A percentile compares a stretch with the other conserved stretches of the same genome.
Evolutionary conservation across 2,888 invertebrate species (phyloP).

Genomic region (Diaprepes abbreviatus): DNA sequence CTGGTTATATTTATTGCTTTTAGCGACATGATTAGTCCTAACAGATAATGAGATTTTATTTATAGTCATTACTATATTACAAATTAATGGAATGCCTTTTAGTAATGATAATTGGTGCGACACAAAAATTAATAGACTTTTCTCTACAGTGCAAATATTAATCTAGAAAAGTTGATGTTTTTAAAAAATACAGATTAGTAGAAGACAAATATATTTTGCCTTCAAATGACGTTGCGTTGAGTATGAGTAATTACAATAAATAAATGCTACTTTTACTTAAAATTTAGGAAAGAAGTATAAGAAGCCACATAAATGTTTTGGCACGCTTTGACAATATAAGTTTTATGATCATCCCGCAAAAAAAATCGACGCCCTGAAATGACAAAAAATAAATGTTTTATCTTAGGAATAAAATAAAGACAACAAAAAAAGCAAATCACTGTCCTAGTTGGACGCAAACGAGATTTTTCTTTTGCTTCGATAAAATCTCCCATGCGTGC

Average conservation of each 20-base stretch:
- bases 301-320: constrained; percentile 17
- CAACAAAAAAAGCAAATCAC: constrained; percentile 34
- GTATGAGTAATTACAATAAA: too few relatives aligned
- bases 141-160: too few relatives aligned
- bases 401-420: constrained; percentile 31
- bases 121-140: background rate
- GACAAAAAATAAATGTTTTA: constrained; percentile 39
- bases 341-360: constrained; percentile 28
- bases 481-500: constrained; percentile 43
- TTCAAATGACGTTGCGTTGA: too few relatives aligned
- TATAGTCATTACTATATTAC: constrained; percentile 13
- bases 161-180: too few relatives aligned
- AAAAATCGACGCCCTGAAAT: constrained; percentile 34
- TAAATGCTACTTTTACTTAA: too few relatives aligned
- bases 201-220: too few relatives aligned
- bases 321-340: constrained; percentile 33
- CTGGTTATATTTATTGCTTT: constrained; percentile 25
- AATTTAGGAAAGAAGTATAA: too few relatives aligned
- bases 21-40: constrained; percentile 12
- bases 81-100: constrained; percentile 5
- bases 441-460: constrained; percentile 33
- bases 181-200: too few relatives aligned
- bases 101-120: background rate
- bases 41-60: constrained; percentile 24
- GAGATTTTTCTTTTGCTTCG: constrained; percentile 29